phyloP scores from a whole-genome alignment of 2,797 vertebrate genomes.

The Xiphophorus birchmanni region DNA sequence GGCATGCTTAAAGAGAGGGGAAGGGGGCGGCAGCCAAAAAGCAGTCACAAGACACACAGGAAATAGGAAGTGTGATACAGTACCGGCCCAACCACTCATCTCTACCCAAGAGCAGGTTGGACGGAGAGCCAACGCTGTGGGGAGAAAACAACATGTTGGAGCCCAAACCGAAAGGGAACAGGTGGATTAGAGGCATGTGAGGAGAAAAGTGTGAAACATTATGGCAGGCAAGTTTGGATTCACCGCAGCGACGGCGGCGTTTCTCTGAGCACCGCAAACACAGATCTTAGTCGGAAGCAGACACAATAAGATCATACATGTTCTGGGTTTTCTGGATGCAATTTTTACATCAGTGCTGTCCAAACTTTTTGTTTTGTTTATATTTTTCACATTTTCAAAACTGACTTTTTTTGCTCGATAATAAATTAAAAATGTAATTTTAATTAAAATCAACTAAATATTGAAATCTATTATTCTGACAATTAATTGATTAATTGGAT shows the following conservation, averaged over 20 bases:
- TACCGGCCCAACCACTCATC: conserved; percentile 88
- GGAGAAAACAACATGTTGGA: conserved; percentile 77
- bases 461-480: too few relatives aligned
- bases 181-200: conserved; percentile 67
- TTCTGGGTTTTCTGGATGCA: not conserved
- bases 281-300: conserved; percentile 12
- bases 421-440: too few relatives aligned
- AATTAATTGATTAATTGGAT: too few relatives aligned
- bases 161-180: conserved; percentile 67
- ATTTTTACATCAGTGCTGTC: not conserved
- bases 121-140: conserved; percentile 84
- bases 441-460: too few relatives aligned
- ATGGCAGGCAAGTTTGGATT: conserved; percentile 44
- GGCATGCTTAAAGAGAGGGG: conserved; percentile 56
- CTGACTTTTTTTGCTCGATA: too few relatives aligned
- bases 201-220: conserved; percentile 63
- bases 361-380: not conserved
- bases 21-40: conserved; percentile 67
- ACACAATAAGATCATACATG: not conserved
- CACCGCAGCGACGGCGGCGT: conserved; percentile 65
- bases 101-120: conserved; percentile 88
- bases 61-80: conserved; percentile 82
- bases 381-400: too few relatives aligned
- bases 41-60: conserved; percentile 71
- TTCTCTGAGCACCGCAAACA: conserved; percentile 42